A percentile compares a stretch with the other conserved stretches of the same genome.
These are phyloP conservation scores for Spodoptera litura DNA, from an alignment of 1,140 invertebrate genomes.

Conservation along the genomic window DNA sequence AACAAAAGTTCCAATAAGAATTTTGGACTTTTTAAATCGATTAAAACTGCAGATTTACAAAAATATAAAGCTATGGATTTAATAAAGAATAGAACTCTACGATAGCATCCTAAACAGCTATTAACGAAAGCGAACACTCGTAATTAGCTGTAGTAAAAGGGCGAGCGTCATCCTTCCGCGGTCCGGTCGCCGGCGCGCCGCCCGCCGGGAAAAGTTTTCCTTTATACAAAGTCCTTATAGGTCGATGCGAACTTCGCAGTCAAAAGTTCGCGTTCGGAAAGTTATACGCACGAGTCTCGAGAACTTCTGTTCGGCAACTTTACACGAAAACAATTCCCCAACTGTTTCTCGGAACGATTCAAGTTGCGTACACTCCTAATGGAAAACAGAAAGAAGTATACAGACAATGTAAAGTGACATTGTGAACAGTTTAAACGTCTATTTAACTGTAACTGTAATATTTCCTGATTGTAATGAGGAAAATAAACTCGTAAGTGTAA, in stretches of 20 bases:
- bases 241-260: conserved; percentile 76
- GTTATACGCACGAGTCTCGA: conserved; percentile 73
- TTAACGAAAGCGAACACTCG: conserved; percentile 7
- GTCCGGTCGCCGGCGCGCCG: conserved; percentile 48
- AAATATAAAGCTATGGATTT: background rate
- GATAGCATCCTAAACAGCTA: background rate
- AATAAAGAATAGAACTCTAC: background rate
- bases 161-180: conserved; percentile 55
- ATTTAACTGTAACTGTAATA: conserved; percentile 4
- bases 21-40: background rate
- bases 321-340: conserved; percentile 68
- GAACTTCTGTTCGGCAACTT: conserved; percentile 70
- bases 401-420: conserved; percentile 33
- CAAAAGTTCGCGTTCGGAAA: conserved; percentile 70
- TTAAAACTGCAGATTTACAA: conserved; percentile 13
- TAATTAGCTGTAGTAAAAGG: conserved; percentile 51
- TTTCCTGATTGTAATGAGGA: background rate
- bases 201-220: conserved; percentile 72
- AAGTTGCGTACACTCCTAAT: conserved; percentile 37
- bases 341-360: conserved; percentile 40
- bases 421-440: conserved; percentile 23
- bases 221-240: conserved; percentile 82
- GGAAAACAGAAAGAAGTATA: conserved; percentile 55
- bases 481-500: conserved; percentile 31
- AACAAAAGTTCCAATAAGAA: conserved; percentile 22